Evolutionary conservation across 2,888 invertebrate species (phyloP), one percentile per base, ranked within the genome.

Genomic region (Timandra comae): DNA sequence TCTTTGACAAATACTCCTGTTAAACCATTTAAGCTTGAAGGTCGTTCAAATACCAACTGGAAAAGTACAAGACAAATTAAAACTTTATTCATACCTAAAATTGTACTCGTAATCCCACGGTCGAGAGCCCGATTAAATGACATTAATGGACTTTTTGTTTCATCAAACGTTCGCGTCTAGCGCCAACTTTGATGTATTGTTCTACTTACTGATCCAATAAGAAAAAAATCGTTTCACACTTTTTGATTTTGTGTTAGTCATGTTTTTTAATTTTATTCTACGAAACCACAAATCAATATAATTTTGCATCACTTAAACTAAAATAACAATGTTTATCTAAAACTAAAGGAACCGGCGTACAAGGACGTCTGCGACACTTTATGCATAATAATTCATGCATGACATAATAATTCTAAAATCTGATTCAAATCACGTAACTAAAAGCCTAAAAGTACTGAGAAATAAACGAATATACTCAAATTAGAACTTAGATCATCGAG

Each of bases 51-150:
- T 38, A 42, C 51, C 52, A 43, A 46, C 59, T 73, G 74, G 72
- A 77, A 80, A 80, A 71, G 71, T 76, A 78, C 70, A 58, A 56
- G 56, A 58, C 60, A 63, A 64, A 71, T 77, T 74, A 71, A 73
- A 70, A 49, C 59, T 68, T 69, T 72, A 71, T 76, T 76, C 66
- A 65, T 73, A 77, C 69, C 71, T 75, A 71, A 78, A 75, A 63
- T 58, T 64, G 50, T 53, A 56, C 51, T 62, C 56, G 65, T 71
- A 78, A 79, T 79, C 75, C 77, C 73, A 77, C 77, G 78, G 70
- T 76, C 70, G 64, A 78, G 55, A 71, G 70, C 63, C 54, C 63
- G 59, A 69, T 74, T 68, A 72, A 76, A 79, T 69, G 63, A 66
- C 65, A 64, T 64, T 74, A 74, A 67, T 70, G 54, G 52, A 57